Evolutionary conservation across 2,113 vertebrate genomes (phyloP), one percentile per base, ranked within the genome.

Genomic region (Chauna torquata): DNA sequence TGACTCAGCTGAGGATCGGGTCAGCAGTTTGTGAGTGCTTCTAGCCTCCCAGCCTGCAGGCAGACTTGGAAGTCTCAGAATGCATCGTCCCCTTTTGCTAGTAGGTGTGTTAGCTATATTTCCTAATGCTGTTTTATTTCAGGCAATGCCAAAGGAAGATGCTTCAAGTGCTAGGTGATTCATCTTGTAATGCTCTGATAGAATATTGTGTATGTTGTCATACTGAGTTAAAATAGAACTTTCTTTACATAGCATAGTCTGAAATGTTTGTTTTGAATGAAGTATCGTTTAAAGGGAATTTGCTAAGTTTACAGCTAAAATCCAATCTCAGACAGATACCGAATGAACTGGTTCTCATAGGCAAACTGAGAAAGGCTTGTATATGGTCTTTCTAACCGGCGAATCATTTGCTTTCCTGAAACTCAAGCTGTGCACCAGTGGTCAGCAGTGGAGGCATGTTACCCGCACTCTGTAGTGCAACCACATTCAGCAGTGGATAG

Each of bases 241-340:
- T 87, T 30, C 16, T 54, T 20, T 83, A 68, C 38, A 8, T 47
- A 61, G 44, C 47, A 59, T 44, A 50, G 52, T 47, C 66, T 54
- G 57, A 87, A 77, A 84, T 23, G 30, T 4, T 58, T 54, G n/a
- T 86, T 83, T 19, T 94, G 34, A 80, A 47, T 64, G 44, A 58
- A 57, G 30, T 54, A 17, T 62, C 25, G 16, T 70, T 78, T 16
- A 28, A n/a, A 82, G 59, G 49, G 16, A 68, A 34, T 45, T 75
- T 52, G 42, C 30, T 42, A 49, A 28, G 23, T 82, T 84, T 88
- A 77, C 76, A 86, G 79, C 23, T 77, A 47, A 92, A 88, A 68
- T 57, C n/a, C 38, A 69, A 55, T 52, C 42, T 58, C n/a, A 40
- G n/a, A 20, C 34, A 76, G 59, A 71, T 62, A 36, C 8, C 19